Conservation (phyloP, 2,888 invertebrate genomes). For the Drosophila monieri region DNA sequence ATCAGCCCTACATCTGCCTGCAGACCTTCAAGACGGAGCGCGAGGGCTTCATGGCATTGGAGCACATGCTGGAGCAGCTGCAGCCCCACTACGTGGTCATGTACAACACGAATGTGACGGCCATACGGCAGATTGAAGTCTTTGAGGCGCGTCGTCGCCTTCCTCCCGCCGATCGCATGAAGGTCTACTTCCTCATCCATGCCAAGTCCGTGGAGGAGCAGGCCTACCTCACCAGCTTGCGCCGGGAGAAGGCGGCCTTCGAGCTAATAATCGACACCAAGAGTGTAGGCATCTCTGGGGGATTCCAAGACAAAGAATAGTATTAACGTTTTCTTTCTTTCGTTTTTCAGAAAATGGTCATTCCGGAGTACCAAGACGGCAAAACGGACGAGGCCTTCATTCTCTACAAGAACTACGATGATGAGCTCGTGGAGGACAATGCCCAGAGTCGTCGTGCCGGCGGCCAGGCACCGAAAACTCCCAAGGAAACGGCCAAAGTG, state of each 20-base stretch:
- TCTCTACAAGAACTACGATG: constrained; percentile 79
- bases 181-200: constrained; percentile 95
- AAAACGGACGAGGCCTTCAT: constrained; percentile 88
- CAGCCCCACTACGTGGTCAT: constrained; percentile 93
- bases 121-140: constrained; percentile 95
- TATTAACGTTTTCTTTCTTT: not conserved
- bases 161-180: constrained; percentile 85
- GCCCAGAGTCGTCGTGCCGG: constrained; percentile 87
- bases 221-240: constrained; percentile 94
- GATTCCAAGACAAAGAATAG: not conserved
- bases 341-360: constrained; percentile 89
- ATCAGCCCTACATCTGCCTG: constrained; percentile 89
- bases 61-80: constrained; percentile 87
- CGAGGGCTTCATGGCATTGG: constrained; percentile 89
- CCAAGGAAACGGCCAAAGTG: constrained; percentile 84
- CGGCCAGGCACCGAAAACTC: constrained; percentile 41
- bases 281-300: constrained; percentile 86
- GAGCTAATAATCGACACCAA: constrained; percentile 96
- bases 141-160: constrained; percentile 87
- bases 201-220: constrained; percentile 98
- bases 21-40: constrained; percentile 90
- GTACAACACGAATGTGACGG: constrained; percentile 94
- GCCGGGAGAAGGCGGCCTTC: constrained; percentile 97
- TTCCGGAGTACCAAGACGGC: constrained; percentile 95
- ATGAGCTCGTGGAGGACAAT: constrained; percentile 84